Evolutionary conservation across 1,140 invertebrate genomes (phyloP).

Genomic region (Megathymus violae): DNA sequence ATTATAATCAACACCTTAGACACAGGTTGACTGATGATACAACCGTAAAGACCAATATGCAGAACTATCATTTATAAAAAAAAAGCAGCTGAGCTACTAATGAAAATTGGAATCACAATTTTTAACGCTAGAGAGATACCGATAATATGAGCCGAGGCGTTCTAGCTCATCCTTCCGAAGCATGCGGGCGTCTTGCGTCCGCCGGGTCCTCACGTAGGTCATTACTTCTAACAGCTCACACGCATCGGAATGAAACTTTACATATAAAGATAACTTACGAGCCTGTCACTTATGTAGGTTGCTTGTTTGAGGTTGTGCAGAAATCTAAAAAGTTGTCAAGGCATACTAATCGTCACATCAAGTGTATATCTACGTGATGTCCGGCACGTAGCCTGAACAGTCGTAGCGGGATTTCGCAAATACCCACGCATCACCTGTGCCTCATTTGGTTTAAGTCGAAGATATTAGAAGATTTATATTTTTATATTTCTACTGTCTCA

Average conservation of each 20-base stretch:
- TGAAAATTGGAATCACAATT: not conserved
- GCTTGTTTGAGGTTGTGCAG: constrained; percentile 28
- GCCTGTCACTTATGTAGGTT: constrained; percentile 24
- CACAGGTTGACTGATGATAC: no score
- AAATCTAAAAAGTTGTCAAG: constrained; percentile 30
- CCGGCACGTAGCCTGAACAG: constrained; percentile 25
- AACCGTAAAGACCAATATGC: no score
- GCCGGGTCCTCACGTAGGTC: constrained; percentile 27
- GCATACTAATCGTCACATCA: constrained; percentile 33
- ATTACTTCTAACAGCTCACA: constrained; percentile 33
- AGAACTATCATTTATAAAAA: no score
- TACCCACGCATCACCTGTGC: constrained; percentile 16
- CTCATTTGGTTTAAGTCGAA: no score
- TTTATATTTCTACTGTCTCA: no score
- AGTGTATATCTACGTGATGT: constrained; percentile 33
- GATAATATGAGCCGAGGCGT: constrained; percentile 9
- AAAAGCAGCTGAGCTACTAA: no score
- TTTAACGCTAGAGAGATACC: not conserved
- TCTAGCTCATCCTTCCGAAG: constrained; percentile 18
- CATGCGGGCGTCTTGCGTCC: constrained; percentile 21
- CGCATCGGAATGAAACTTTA: constrained; percentile 34
- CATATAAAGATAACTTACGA: constrained; percentile 34
- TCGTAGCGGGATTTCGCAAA: constrained; percentile 25
- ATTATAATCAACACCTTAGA: no score
- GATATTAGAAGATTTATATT: no score